Conservation (phyloP, 2,113 vertebrate genomes). For the Acrocephalus arundinaceus region DNA sequence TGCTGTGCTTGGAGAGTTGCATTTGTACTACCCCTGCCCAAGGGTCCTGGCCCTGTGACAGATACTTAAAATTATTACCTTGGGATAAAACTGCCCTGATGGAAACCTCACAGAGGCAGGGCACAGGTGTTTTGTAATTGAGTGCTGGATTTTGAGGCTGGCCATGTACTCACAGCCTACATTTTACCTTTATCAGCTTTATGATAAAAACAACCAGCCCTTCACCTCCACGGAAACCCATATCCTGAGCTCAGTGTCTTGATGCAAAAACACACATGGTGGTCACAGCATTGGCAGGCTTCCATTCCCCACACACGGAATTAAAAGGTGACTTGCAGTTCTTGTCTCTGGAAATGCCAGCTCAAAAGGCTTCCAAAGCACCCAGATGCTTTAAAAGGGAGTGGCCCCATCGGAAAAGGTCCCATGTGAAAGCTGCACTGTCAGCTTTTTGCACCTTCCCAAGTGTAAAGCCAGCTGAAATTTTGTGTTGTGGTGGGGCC, state of each 20-base stretch:
- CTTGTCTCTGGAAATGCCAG: background rate
- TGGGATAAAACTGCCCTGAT: background rate
- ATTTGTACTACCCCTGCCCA: background rate
- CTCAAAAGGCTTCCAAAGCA: background rate
- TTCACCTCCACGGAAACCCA: background rate
- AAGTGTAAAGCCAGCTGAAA: background rate
- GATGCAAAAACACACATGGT: background rate
- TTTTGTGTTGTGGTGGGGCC: background rate
- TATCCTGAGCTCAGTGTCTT: background rate
- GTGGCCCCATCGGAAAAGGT: background rate
- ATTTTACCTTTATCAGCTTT: background rate
- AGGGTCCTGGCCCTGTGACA: background rate
- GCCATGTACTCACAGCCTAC: background rate
- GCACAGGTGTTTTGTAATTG: background rate
- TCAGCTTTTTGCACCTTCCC: background rate
- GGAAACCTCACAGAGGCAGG: background rate
- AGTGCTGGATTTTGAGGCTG: background rate
- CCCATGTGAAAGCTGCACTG: background rate
- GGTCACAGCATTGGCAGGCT: background rate
- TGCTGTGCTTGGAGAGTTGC: background rate
- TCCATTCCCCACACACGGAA: background rate
- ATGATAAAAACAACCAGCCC: background rate
- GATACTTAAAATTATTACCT: background rate
- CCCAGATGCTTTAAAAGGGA: background rate
- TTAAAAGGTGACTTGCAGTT: slow-evolving; percentile 8